Conservation (phyloP, 2,113 vertebrate species). For the Sorex araneus region DNA sequence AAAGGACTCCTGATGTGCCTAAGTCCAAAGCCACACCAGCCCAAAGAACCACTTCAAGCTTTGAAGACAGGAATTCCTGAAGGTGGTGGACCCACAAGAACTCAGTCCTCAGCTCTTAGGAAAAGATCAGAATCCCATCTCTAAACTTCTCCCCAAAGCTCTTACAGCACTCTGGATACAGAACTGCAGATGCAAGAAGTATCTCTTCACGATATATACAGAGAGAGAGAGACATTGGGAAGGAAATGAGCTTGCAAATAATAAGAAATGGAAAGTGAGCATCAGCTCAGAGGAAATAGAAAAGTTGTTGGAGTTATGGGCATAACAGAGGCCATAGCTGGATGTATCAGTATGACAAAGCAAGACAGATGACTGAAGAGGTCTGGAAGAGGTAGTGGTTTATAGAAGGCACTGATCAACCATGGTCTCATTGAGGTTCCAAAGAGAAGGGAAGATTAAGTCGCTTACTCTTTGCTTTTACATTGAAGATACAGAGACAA, state of each 20-base stretch:
- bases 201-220: slow-evolving; percentile 30
- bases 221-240: neutral
- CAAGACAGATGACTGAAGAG: neutral
- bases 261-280: neutral
- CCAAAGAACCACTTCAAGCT: no score
- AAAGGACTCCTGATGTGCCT: neutral
- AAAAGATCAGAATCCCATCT: neutral
- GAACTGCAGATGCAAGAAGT: neutral
- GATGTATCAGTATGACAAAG: neutral
- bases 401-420: neutral
- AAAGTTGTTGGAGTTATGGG: neutral
- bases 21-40: neutral
- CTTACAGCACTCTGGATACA: neutral
- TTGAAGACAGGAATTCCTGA: neutral
- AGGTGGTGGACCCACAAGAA: neutral
- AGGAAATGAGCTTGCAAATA: slow-evolving; percentile 4
- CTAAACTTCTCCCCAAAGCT: neutral
- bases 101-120: neutral
- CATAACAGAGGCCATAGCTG: neutral
- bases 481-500: neutral
- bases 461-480: neutral
- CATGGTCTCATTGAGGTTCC: neutral
- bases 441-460: neutral
- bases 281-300: neutral
- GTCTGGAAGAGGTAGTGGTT: neutral